Base-by-base conservation (phyloP, 1,140 invertebrate species). In the Cydia splendana region DNA sequence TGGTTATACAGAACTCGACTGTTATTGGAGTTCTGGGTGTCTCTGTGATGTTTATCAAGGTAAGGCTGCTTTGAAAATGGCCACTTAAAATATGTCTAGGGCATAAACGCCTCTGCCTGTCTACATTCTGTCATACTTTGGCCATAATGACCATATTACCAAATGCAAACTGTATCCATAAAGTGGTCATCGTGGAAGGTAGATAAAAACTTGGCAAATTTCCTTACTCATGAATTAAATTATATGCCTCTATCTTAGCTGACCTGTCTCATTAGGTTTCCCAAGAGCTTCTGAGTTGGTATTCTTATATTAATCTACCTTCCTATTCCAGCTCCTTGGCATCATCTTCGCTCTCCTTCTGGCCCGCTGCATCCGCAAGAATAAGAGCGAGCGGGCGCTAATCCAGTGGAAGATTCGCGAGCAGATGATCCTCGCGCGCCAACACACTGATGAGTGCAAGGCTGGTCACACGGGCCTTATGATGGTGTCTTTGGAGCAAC, bases 301-400 rank as follows among this genome's bases (percentile, higher is more conserved):
- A 15, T 48, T 48, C 45, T 13, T 0, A 53, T 1, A 53, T 13
- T 18, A n/a, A 53, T 12, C 6, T 53, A 24, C 7, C 18, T 24
- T 2, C 20, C 1, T 18, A 20, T 94, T 95, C 34, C 93, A 98
- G 96, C 84, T 98, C 48, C 92, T 98, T 78, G 97, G 97, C 45
- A 96, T 98, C n/a, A 94, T 97, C 80, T 98, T 97, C 82, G 96
- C 97, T 2, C 95, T 96, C 79, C 96, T 97, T 87, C 87, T 98
- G 84, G 97, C 96, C n/a, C 95, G 95, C 80, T 96, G 96, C 15
- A 96, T 98, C 80, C 95, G 97, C 73, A 95, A 96, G 79, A 94
- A 97, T 85, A 97, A 97, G 82, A 96, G 95, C 3, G 95, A 96
- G 79, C 94, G 94, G 28, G 95, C 95, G 42, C 92, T 95, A 4